Evolutionary conservation across 2,113 vertebrate genomes (phyloP).

Genomic region (Miniopterus natalensis): DNA sequence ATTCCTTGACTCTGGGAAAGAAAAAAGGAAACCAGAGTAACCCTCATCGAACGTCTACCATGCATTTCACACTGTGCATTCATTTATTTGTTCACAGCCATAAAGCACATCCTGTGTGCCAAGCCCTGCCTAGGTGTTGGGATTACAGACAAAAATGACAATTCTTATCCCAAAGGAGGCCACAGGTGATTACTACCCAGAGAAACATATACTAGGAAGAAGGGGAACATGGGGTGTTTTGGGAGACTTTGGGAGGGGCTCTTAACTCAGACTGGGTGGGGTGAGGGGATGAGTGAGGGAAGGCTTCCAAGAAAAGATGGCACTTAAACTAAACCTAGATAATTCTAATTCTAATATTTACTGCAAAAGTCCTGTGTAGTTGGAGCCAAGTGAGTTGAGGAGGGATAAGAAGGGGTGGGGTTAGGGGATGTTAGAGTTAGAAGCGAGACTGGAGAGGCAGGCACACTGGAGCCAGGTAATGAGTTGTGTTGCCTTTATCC

Average conservation of each 20-base stretch:
- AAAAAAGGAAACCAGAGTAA: background rate
- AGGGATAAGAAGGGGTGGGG: background rate
- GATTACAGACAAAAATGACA: background rate
- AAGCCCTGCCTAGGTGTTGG: background rate
- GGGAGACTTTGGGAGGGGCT: background rate
- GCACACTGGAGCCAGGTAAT: background rate
- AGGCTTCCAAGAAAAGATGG: background rate
- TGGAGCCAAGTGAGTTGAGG: background rate
- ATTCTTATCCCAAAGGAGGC: background rate
- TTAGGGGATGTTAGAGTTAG: background rate
- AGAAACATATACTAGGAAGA: background rate
- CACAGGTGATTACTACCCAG: background rate
- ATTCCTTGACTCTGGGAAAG: constrained; percentile 54
- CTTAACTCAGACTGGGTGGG: background rate
- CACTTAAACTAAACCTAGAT: constrained; percentile 7
- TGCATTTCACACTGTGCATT: background rate
- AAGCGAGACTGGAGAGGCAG: background rate
- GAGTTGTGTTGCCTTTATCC: background rate
- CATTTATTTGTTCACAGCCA: background rate
- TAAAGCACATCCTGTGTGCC: background rate
- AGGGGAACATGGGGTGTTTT: background rate
- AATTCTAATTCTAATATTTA: constrained; percentile 29
- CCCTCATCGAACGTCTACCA: background rate
- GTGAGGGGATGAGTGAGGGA: background rate
- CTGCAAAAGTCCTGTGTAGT: background rate